Base-by-base conservation (phyloP, 2,797 vertebrate genomes). In the Catharus ustulatus region DNA sequence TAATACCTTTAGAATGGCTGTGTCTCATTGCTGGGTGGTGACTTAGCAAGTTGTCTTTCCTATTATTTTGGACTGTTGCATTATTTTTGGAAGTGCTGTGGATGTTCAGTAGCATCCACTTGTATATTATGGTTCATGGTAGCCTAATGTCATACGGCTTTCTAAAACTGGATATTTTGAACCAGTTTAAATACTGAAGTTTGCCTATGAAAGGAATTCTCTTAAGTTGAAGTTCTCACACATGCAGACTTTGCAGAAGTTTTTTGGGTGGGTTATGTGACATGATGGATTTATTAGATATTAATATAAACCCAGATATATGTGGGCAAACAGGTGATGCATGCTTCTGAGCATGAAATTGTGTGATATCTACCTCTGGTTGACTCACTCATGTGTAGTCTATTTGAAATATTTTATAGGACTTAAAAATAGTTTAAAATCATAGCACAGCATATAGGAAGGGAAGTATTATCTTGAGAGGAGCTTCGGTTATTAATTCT, bases 1-100 rank as follows among this genome's bases (percentile, higher is more conserved):
- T 83, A 61, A 38, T 78, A 36, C 57, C 84, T 94, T 93, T 52
- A 95, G 71, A 93, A 83, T 87, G 76, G 29, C 36, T 71, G 15
- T 92, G 59, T 91, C 46, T 95, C 42, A 30, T 74, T 51, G 13
- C 30, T 84, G 32, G 15, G 6, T 14, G 10, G 15, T 78, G 87
- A 89, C 82, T 89, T 87, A 77, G 52, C 64, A 84, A 74, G 36
- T 82, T 92, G 45, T 10, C 26, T 87, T 91, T 84, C 75, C 32
- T 72, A 1, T 84, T 84, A 13, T 38, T 91, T 74, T 83, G 87
- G 9, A 46, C 30, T 86, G 2, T 62, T 78, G 19, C 11, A 8
- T 77, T 78, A 13, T 49, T 84, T 84, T 77, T 4, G 0, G 32
- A 59, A 76, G 43, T 66, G 14, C 69, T 67, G 10, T 66, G 38